Base-by-base conservation (phyloP, 2,113 vertebrate genomes). In the Menura novaehollandiae region DNA sequence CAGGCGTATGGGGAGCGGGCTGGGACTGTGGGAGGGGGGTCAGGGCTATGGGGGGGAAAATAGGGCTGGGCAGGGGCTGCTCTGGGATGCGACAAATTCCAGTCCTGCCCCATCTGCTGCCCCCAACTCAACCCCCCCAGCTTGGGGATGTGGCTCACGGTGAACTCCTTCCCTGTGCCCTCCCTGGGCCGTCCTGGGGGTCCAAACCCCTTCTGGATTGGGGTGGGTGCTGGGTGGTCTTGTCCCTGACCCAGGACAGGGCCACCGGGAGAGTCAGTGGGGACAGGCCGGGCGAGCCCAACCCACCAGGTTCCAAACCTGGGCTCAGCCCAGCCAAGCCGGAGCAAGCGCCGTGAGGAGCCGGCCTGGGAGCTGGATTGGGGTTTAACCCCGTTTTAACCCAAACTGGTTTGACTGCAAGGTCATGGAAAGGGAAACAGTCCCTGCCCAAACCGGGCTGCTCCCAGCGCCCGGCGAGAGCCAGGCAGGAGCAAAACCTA, bases 381-480 rank as follows among this genome's bases (percentile, higher is more conserved):
- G 9, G 18, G 13, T 44, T 63, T 21, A 55, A 39, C 47, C n/a
- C 1, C 2, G 2, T 20, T 83, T 55, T 35, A 41, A 33, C 43
- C 33, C 72, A 18, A 16, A 15, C 26, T 4, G 22, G 6, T 15
- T 63, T 30, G 27, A 75, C 46, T 16, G 32, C 7, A 19, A 64
- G 77, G 28, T 22, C 59, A 24, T 0, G 5, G 49, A 22, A 58
- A 47, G 2, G 37, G n/a, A 64, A 74, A 7, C 47, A 17, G 15
- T 33, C 23, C 5, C 18, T 59, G 64, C 64, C 49, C 7, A 5
- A 4, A 4, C 11, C 0, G 1, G 60, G 55, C 35, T 68, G 59
- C 67, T 60, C 18, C n/a, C 13, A 3, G 49, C 0, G 0, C 6
- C 15, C 3, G 2, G 35, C 5, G 0, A 28, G 62, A 69, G 76